Percentiles rank a stretch among this genome's conserved stretches.
phyloP scores from a whole-genome alignment of 2,888 invertebrate species.

The Iphiclides podalirius region DNA sequence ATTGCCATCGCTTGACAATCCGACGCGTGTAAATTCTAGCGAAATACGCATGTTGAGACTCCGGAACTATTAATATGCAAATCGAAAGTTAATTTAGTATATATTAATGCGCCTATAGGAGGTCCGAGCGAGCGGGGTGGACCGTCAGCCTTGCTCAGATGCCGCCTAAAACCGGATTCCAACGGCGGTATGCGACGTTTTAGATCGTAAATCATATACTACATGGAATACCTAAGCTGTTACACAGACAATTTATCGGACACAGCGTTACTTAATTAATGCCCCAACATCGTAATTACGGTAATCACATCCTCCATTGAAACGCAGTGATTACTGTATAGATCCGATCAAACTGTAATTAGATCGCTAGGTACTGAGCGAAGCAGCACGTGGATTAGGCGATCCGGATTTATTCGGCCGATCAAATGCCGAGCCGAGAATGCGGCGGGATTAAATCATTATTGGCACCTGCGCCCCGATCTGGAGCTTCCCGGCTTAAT shows the following conservation, averaged over 20 bases:
- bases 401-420: conserved; percentile 46
- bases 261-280: no score
- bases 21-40: conserved; percentile 70
- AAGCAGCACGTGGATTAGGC: conserved; percentile 37
- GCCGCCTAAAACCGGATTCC: conserved; percentile 16
- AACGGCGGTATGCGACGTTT: not conserved
- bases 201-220: conserved; percentile 17
- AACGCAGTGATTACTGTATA: no score
- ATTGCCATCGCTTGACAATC: conserved; percentile 71
- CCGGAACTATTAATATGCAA: conserved; percentile 65
- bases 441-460: conserved; percentile 68
- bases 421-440: conserved; percentile 44
- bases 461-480: conserved; percentile 57
- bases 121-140: conserved; percentile 24
- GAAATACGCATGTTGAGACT: conserved; percentile 60
- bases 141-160: conserved; percentile 4
- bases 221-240: conserved; percentile 9
- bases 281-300: no score
- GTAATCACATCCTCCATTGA: no score
- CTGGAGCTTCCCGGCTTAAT: conserved; percentile 41
- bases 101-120: conserved; percentile 33
- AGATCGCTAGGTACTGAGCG: not conserved
- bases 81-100: conserved; percentile 53
- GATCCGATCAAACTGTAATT: no score
- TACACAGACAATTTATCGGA: not conserved